Evolutionary conservation across 2,797 vertebrate genomes (phyloP).

Genomic region (Labroides dimidiatus): DNA sequence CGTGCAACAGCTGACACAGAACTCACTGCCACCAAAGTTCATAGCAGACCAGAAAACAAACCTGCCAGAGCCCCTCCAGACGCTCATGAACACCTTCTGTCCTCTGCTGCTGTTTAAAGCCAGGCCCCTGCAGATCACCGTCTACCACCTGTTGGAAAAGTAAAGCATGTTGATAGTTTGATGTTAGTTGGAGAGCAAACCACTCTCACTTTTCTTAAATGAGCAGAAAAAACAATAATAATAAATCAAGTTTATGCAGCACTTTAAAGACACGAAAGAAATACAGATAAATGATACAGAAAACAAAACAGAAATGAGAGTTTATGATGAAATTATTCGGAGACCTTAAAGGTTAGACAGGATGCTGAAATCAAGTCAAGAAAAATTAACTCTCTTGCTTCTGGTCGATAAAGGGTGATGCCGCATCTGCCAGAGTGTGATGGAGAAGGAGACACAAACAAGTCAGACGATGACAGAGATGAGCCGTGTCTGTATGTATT

Average conservation of each 20-base stretch:
- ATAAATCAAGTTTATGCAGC: too few species aligned
- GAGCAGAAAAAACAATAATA: too few species aligned
- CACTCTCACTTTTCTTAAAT: not conserved
- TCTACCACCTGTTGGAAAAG: conserved; percentile 92
- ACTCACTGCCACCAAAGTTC: conserved; percentile 88
- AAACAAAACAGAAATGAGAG: too few species aligned
- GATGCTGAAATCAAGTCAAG: too few species aligned
- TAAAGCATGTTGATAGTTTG: conserved; percentile 68
- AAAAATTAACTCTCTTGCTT: not conserved
- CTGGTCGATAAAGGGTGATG: conserved; percentile 88
- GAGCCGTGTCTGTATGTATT: conserved; percentile 91
- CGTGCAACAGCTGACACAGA: conserved; percentile 87
- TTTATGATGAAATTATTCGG: too few species aligned
- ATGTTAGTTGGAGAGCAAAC: not conserved
- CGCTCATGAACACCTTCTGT: conserved; percentile 91
- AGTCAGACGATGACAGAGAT: conserved; percentile 90
- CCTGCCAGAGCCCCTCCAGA: conserved; percentile 91
- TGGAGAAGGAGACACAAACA: conserved; percentile 87
- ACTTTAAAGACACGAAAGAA: too few species aligned
- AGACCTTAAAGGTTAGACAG: too few species aligned
- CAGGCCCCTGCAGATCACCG: conserved; percentile 90
- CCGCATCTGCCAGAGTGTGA: conserved; percentile 93
- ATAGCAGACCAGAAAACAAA: conserved; percentile 92
- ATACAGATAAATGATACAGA: too few species aligned
- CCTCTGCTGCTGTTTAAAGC: conserved; percentile 92